These are phyloP conservation scores for Carterocephalus palaemon DNA, from an alignment of 2,888 invertebrate species.

Conservation along the genomic window DNA sequence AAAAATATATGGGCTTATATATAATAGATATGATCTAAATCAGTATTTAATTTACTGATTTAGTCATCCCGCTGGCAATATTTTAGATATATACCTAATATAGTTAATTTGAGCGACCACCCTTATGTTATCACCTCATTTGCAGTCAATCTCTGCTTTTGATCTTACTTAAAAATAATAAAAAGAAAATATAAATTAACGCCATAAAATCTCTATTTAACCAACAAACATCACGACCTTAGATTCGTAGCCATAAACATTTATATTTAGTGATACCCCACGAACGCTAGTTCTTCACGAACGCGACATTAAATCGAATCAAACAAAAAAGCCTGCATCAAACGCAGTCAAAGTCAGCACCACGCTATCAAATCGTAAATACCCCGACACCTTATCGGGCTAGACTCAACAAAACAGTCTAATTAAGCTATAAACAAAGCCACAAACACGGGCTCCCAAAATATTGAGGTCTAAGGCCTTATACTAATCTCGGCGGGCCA, in stretches of 20 bases:
- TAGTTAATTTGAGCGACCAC: background rate
- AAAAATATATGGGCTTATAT: too few relatives aligned
- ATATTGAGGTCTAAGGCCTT: conserved; percentile 50
- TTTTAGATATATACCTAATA: too few relatives aligned
- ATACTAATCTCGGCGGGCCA: conserved; percentile 69
- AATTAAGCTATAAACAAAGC: conserved; percentile 79
- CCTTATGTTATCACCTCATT: background rate
- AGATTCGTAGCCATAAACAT: conserved; percentile 29
- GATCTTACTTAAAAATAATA: background rate
- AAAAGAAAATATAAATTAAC: conserved; percentile 1
- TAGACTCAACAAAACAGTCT: conserved; percentile 75
- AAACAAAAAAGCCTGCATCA: conserved; percentile 57
- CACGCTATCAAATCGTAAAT: conserved; percentile 70
- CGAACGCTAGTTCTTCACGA: conserved; percentile 20
- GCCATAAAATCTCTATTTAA: conserved; percentile 19
- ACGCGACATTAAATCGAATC: conserved; percentile 46
- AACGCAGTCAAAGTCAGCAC: conserved; percentile 43
- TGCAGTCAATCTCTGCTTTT: too few relatives aligned
- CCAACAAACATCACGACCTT: conserved; percentile 24
- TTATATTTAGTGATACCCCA: conserved; percentile 19
- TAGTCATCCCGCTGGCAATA: too few relatives aligned
- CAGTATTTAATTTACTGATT: too few relatives aligned
- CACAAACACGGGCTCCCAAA: conserved; percentile 71
- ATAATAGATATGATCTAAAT: too few relatives aligned
- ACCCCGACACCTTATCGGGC: conserved; percentile 74